A percentile compares a stretch with the other conserved stretches of the same genome.
These are phyloP conservation scores for Paguma larvata DNA, from an alignment of 2,797 vertebrate genomes.

Conservation along the genomic window DNA sequence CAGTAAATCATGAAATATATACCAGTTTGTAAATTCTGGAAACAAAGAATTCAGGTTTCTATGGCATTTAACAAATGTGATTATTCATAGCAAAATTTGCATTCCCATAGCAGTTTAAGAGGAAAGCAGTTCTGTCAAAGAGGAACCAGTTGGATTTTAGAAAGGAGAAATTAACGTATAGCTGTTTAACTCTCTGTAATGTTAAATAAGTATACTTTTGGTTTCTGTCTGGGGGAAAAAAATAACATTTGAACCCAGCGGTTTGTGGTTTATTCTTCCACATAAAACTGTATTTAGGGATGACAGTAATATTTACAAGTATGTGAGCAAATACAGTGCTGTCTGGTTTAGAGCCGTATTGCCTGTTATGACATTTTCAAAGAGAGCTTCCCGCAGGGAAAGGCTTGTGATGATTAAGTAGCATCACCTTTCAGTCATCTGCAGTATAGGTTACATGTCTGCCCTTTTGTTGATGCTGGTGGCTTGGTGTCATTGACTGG, in stretches of 20 bases:
- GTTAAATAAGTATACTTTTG: not conserved
- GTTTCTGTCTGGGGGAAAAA: not conserved
- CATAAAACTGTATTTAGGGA: not conserved
- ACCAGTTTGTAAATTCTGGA: slow-evolving; percentile 50
- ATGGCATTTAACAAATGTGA: slow-evolving; percentile 14
- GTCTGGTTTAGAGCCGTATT: not conserved
- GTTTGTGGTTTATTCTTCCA: not conserved
- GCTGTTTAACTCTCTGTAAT: not conserved
- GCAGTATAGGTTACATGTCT: not conserved
- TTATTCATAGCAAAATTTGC: slow-evolving; percentile 25
- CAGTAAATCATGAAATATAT: slow-evolving; percentile 24
- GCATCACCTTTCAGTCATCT: not conserved
- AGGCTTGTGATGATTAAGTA: not conserved
- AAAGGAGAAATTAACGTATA: slow-evolving; percentile 1
- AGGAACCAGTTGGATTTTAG: slow-evolving; percentile 33
- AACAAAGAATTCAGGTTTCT: slow-evolving; percentile 41
- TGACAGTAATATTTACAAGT: not conserved
- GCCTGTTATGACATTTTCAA: not conserved
- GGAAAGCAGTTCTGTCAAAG: not conserved
- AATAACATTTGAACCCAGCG: not conserved
- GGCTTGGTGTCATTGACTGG: not conserved
- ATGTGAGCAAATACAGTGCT: not conserved
- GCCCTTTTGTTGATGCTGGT: not conserved
- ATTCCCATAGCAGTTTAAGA: not conserved
- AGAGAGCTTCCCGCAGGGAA: not conserved